Evolutionary conservation across 2,888 invertebrate species (phyloP), one percentile per base, ranked within the genome.

Genomic region (Galerucella nymphaeae): DNA sequence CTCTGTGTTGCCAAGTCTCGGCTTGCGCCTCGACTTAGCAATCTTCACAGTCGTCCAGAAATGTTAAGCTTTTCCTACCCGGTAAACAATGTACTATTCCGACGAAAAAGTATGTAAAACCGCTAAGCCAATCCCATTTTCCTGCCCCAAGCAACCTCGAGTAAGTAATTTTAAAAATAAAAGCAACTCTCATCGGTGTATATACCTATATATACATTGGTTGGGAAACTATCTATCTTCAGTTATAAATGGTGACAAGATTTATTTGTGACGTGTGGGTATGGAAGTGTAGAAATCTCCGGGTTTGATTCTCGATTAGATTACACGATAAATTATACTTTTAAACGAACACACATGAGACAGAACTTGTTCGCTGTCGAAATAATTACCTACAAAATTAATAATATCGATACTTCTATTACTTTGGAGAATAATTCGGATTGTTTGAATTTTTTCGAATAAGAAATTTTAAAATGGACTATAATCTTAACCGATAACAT

Each of bases 191-290:
- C 61, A 62, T 62, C 61, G 42, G 71, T 71, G 66, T 45, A 23
- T 58, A 23, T 23, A 64, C 66, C 66, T 71, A 58, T 45, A 23
- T 58, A 45, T 23, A 66, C 66, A 55, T 20, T 65, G 65, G 66
- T 66, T 66, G 66, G 41, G 59, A 67, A 70, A 55, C 73, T 71
- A 76, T 76, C 70, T 68, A 72, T 76, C 76, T 76, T 73, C 30
- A 64, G 70, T 74, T 74, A 77, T 77, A 77, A 77, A 77, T 77
- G 74, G 74, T 76, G 71, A 76, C 74, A 72, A 73, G 75, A 77
- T 77, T 77, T 77, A 77, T 77, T 71, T 70, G 71, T 71, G 77
- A 77, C 77, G 66, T 73, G 74, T 64, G 71, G 71, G 68, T 74
- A 75, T 75, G 75, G 74, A 77, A 75, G 77, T 76, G 77, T 71